Evolutionary conservation across 2,888 invertebrate genomes (phyloP), one percentile per base, ranked within the genome.

Genomic region (Pammene fasciana): DNA sequence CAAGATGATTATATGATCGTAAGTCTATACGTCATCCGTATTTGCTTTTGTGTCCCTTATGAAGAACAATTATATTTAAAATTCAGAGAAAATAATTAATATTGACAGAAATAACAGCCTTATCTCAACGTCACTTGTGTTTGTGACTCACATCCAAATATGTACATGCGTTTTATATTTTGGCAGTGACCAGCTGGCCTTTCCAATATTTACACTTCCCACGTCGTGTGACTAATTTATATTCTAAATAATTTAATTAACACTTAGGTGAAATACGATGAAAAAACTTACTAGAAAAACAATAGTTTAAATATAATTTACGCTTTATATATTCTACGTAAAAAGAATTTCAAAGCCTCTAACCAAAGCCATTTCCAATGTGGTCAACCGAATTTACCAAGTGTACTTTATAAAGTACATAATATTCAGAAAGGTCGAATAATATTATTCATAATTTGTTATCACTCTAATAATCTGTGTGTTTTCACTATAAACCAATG

Each of bases 111-210:
- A 43, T 14, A 7, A 16, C 34, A 62, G 9, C 41, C 59, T 36
- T 59, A 59, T 18, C 4, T 59, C 34, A 60, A 10, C 0, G 45
- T 26, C 46, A 34, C 34, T 36, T 8, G 48, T 34, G 16, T 9
- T 14, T 8, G 14, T 16, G 7, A 36, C 50, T 34, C 16, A 36
- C 52, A 65, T 46, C 41, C 38, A 7, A 36, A 36, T 46, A 59
- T 62, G 36, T 68, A 59, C 59, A 65, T 54, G 38, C 61, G 11
- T 52, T 46, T 34, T 52, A 52, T 52, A 54, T 66, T 79, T 82
- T 84, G 90, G 91, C 90, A 90, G 91, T 90, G 89, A 84, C 85
- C 85, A 75, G 91, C 90, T 88, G 90, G 90, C 81, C 82, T 76
- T 68, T 77, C 73, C 38, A 72, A 73, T 77, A 74, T 75, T 70